Evolutionary conservation across 1,140 invertebrate species (phyloP), one percentile per base, ranked within the genome.

Genomic region (Elymnias hypermnestra): DNA sequence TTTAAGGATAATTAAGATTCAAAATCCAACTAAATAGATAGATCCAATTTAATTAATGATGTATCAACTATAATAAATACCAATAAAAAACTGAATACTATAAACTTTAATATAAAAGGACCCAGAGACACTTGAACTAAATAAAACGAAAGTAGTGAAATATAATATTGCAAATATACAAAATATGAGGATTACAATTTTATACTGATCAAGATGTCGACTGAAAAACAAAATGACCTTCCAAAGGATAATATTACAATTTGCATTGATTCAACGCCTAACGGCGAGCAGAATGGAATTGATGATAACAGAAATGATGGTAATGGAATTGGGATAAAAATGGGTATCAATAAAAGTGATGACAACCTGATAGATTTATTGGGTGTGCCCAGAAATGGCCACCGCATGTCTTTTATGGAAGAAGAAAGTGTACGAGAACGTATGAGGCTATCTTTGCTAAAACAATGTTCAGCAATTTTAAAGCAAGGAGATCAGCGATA

Each of bases 391-490:
- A 57, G 74, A 15, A 70, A 53, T 33, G 62, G 65, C 1, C 72
- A 76, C 8, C 62, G 77, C 35, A 89, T 89, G 76, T 91, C 89
- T 37, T 89, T 88, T 14, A 91, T 91, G 90, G 91, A 92, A 52
- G 89, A 90, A 57, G 91, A 92, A 67, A 89, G 88, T 62, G 83
- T 89, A 0, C 78, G 87, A 40, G 91, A 92, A 52, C 86, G 87
- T 22, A 73, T 87, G 35, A 82, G 90, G 38, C 56, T 85, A 17
- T 72, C 81, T 0, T 83, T 90, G 0, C 63, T 93, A 36, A 89
- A 89, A 58, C 89, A 92, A 33, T 91, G 90, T 46, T 87, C 89
- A 0, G 89, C 90, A 47, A 89, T 92, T 37, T 68, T 93, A 46
- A 88, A 88, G 44, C 85, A 88, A 42, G 85, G 76, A 1, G 86